These are phyloP conservation scores for Lycocorax pyrrhopterus DNA, from an alignment of 2,113 vertebrate species.

Conservation along the genomic window DNA sequence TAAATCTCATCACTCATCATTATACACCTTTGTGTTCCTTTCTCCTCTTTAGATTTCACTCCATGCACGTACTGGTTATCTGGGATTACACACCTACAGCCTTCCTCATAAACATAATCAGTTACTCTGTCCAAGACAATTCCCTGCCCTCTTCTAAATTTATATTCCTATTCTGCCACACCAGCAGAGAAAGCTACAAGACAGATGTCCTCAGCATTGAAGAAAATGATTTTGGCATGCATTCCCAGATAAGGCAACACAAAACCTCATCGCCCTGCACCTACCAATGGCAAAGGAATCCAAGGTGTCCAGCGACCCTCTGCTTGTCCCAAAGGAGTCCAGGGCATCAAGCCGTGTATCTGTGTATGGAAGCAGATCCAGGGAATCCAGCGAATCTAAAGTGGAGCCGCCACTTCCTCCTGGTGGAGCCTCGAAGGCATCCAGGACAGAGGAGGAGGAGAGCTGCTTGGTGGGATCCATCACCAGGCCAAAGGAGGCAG, in stretches of 20 bases:
- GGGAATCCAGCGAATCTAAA: slow-evolving; percentile 55
- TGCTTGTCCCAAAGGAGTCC: slow-evolving; percentile 75
- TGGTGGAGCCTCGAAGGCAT: slow-evolving; percentile 65
- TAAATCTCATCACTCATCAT: neutral
- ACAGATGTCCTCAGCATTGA: neutral
- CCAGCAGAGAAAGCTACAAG: neutral
- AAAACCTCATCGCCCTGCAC: neutral
- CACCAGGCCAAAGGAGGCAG: slow-evolving; percentile 77
- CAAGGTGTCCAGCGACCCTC: slow-evolving; percentile 72
- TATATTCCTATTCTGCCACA: neutral
- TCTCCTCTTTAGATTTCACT: neutral
- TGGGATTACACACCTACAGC: neutral
- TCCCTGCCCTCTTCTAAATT: neutral
- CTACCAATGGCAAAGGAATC: slow-evolving; percentile 74
- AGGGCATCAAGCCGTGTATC: slow-evolving; percentile 80
- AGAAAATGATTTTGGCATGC: neutral
- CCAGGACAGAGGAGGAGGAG: slow-evolving; percentile 80
- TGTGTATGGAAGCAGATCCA: slow-evolving; percentile 69
- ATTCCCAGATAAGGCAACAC: neutral
- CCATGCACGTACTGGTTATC: neutral
- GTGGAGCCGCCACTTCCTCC: slow-evolving; percentile 64
- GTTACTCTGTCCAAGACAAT: neutral
- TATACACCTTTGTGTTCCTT: neutral
- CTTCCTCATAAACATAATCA: neutral
- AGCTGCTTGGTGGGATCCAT: slow-evolving; percentile 78